These are phyloP conservation scores for Drosophila paucipuncta DNA, from an alignment of 2,888 invertebrate genomes.

Conservation along the genomic window DNA sequence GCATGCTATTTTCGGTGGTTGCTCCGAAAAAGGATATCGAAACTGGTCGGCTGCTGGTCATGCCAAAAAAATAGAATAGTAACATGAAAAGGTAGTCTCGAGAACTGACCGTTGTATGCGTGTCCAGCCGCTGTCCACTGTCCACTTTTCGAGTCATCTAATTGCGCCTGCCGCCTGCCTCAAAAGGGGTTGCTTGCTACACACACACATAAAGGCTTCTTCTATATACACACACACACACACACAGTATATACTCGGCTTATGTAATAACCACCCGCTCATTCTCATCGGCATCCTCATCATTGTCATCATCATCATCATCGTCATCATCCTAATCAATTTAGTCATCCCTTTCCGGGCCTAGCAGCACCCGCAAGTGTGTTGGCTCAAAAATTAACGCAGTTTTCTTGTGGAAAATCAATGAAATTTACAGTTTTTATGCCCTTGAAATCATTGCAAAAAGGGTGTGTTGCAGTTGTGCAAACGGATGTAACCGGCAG, in stretches of 20 bases:
- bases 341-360: constrained; percentile 10
- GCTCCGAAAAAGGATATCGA: constrained; percentile 49
- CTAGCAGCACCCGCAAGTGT: constrained; percentile 53
- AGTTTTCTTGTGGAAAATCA: constrained; percentile 63
- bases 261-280: constrained; percentile 62
- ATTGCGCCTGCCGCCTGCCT: constrained; percentile 45
- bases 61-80: constrained; percentile 35
- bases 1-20: constrained; percentile 66
- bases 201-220: not conserved
- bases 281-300: constrained; percentile 20
- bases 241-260: constrained; percentile 17
- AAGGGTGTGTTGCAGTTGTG: not conserved
- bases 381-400: constrained; percentile 57
- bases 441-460: not conserved
- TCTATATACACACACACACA: not conserved
- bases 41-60: constrained; percentile 59
- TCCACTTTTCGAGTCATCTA: constrained; percentile 63
- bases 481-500: not conserved
- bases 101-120: constrained; percentile 51
- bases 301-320: constrained; percentile 14
- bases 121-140: constrained; percentile 28
- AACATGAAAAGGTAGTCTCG: constrained; percentile 33
- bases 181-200: constrained; percentile 65
- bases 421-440: constrained; percentile 48
- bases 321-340: constrained; percentile 3